Base-by-base conservation (phyloP, 1,140 invertebrate species). In the Eriosoma lanigerum region DNA sequence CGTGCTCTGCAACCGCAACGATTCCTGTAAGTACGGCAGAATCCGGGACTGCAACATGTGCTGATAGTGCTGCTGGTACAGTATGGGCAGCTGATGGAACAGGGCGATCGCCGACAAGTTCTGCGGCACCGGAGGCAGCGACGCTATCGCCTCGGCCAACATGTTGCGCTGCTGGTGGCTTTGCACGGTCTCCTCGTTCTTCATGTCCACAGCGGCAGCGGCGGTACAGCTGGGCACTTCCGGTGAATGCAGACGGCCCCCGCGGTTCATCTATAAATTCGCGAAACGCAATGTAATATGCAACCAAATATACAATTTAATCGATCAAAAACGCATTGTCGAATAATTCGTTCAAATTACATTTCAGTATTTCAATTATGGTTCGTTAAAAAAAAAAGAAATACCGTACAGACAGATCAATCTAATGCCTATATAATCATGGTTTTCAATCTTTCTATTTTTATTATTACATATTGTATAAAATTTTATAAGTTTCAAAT, bases 21-120 rank as follows among this genome's bases (percentile, higher is more conserved):
- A 81, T 83, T 84, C 83, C 19, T 83, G 83, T 13, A 84, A 80
- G 72, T 82, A 82, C 10, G 83, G 83, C 46, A 83, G 26, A 29
- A 83, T 81, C 17, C 81, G 38, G 5, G 83, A 81, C 15, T 82
- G 82, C 17, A 82, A 81, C 56, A 78, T 60, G 54, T 76, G 70
- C 56, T 83, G 75, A 64, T 82, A 83, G 44, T 83, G 82, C 19
- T 83, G 81, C 26, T 78, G 82, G 75, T 83, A 83, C 52, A 81
- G 62, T 50, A 83, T 72, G 10, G 80, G 82, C n/a, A 82, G 50
- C 52, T 81, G 68, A 21, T 81, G 32, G 29, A 73, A 68, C 32
- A 82, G 44, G 29, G 81, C 62, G 32, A 81, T 54, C 4, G 82
- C 75, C 3, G 80, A 50, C 54, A 81, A 26, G 64, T 82, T 73